Evolutionary conservation across 2,888 invertebrate species (phyloP).

Genomic region (Lydus trimaculatus): DNA sequence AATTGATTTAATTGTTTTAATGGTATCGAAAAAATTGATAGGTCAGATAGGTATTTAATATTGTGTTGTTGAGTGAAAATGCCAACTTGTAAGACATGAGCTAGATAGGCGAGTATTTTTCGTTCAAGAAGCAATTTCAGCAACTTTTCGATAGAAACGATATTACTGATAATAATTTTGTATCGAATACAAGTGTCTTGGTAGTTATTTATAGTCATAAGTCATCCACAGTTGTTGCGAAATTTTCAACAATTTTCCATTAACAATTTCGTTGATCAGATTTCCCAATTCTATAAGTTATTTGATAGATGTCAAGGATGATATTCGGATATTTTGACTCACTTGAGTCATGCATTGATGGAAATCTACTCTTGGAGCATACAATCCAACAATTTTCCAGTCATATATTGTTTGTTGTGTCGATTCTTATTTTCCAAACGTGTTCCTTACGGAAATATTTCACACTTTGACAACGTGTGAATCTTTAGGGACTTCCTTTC

Average conservation of each 20-base stretch:
- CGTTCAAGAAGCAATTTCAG: not conserved
- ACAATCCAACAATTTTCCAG: not conserved
- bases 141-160: not conserved
- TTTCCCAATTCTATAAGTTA: not conserved
- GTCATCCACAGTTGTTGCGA: not conserved
- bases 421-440: conserved; percentile 3
- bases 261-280: not conserved
- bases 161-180: conserved; percentile 2
- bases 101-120: not conserved
- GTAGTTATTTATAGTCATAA: not conserved
- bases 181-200: conserved; percentile 1
- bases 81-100: not conserved
- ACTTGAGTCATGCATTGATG: not conserved
- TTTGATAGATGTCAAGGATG: not conserved
- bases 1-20: no score
- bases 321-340: not conserved
- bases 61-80: not conserved
- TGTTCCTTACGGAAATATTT: not conserved
- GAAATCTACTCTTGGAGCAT: not conserved
- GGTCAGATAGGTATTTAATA: not conserved
- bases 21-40: not conserved
- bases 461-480: not conserved
- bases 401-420: not conserved
- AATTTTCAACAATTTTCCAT: not conserved
- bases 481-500: conserved; percentile 1